These are phyloP conservation scores for Apeira syringaria DNA, from an alignment of 2,888 invertebrate genomes.

Conservation along the genomic window DNA sequence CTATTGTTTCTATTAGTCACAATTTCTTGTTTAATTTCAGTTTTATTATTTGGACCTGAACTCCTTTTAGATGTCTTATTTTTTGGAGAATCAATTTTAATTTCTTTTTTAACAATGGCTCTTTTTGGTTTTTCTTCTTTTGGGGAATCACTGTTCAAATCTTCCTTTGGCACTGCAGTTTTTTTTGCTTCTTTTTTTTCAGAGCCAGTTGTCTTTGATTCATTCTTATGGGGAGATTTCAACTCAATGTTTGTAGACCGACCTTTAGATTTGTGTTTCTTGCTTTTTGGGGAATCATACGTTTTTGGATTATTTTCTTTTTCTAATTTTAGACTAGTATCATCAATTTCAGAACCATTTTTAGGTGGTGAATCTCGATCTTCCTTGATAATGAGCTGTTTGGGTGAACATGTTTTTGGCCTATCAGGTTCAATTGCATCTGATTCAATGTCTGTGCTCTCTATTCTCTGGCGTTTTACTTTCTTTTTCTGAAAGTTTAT, in stretches of 20 bases:
- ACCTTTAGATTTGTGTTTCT: conserved; percentile 33
- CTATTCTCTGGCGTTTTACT: conserved; percentile 63
- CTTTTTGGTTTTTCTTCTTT: neutral
- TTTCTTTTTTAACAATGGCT: neutral
- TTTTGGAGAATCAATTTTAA: neutral
- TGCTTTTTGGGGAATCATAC: conserved; percentile 57
- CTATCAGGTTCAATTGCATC: conserved; percentile 25
- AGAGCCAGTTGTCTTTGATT: neutral
- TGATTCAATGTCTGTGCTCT: conserved; percentile 66
- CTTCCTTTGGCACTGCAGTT: neutral
- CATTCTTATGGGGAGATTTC: conserved; percentile 6
- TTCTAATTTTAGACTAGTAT: conserved; percentile 43
- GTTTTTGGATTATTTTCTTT: conserved; percentile 48
- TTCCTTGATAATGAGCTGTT: conserved; percentile 2
- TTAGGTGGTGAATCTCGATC: conserved; percentile 7
- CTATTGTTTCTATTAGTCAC: conserved; percentile 11
- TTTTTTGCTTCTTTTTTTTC: neutral
- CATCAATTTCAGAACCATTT: conserved; percentile 10
- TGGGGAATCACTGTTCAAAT: neutral
- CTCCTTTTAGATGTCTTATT: conserved; percentile 14
- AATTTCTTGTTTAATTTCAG: conserved; percentile 28
- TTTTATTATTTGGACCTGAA: conserved; percentile 11
- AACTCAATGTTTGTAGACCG: conserved; percentile 8
- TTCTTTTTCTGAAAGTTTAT: conserved; percentile 51
- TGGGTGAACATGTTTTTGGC: conserved; percentile 10